These are phyloP conservation scores for Macrotus californicus DNA, from an alignment of 2,113 vertebrate species.

Conservation along the genomic window DNA sequence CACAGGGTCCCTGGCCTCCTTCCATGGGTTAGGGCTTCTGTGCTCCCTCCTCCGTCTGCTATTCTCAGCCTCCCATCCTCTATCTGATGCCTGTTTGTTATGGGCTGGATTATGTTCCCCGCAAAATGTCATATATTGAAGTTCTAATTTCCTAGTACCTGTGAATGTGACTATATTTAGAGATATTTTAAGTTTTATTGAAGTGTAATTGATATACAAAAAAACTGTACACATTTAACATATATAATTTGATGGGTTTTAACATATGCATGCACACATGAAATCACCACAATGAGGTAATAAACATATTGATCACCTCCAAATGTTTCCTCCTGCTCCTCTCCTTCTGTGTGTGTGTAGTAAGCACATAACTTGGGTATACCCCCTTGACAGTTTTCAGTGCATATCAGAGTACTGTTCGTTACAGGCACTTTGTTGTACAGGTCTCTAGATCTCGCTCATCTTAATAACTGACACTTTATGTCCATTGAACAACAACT, in stretches of 20 bases:
- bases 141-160: background rate
- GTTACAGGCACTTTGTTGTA: background rate
- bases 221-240: background rate
- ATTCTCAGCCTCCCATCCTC: background rate
- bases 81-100: background rate
- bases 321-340: background rate
- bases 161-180: background rate
- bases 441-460: background rate
- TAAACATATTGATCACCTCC: background rate
- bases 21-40: background rate
- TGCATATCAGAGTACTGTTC: background rate
- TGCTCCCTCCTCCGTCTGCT: background rate
- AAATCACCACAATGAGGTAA: background rate
- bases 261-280: background rate
- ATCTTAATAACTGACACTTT: background rate
- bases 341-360: background rate
- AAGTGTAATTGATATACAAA: background rate
- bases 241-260: background rate
- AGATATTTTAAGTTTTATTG: background rate
- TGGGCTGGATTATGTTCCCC: background rate
- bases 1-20: background rate
- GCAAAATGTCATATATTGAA: background rate
- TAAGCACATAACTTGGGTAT: background rate
- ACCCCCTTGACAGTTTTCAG: background rate
- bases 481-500: background rate